Evolutionary conservation across 1,140 invertebrate species (phyloP).

Genomic region (Pantala flavescens): DNA sequence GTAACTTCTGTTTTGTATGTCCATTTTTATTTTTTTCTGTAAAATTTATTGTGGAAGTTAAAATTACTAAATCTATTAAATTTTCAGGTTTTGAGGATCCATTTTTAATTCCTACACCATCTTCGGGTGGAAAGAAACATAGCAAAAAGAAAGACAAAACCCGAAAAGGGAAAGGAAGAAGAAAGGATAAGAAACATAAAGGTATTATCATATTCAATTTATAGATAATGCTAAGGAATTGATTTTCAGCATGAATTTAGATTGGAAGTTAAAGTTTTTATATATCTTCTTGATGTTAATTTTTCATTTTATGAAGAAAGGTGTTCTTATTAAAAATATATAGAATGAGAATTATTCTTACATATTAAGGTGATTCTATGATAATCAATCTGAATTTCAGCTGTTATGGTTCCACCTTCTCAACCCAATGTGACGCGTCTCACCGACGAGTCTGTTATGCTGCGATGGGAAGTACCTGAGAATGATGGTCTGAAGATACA

Average conservation of each 20-base stretch:
- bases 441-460: slow-evolving; percentile 83
- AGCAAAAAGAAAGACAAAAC: slow-evolving; percentile 21
- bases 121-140: not conserved
- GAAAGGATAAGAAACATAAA: slow-evolving; percentile 36
- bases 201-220: not conserved
- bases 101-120: not conserved
- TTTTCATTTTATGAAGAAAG: no score
- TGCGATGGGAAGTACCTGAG: slow-evolving; percentile 73
- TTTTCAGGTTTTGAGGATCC: not conserved
- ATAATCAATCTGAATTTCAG: slow-evolving; percentile 31
- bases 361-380: no score
- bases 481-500: slow-evolving; percentile 67
- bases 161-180: slow-evolving; percentile 29
- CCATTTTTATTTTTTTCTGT: no score
- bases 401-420: slow-evolving; percentile 72
- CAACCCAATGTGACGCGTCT: slow-evolving; percentile 73
- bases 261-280: no score
- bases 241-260: no score
- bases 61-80: not conserved
- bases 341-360: no score
- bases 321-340: no score
- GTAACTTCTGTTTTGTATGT: no score
- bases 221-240: no score
- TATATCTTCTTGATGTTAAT: no score
- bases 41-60: no score